Evolutionary conservation across 2,888 invertebrate genomes (phyloP).

Genomic region (Scrobipalpa atriplicella): DNA sequence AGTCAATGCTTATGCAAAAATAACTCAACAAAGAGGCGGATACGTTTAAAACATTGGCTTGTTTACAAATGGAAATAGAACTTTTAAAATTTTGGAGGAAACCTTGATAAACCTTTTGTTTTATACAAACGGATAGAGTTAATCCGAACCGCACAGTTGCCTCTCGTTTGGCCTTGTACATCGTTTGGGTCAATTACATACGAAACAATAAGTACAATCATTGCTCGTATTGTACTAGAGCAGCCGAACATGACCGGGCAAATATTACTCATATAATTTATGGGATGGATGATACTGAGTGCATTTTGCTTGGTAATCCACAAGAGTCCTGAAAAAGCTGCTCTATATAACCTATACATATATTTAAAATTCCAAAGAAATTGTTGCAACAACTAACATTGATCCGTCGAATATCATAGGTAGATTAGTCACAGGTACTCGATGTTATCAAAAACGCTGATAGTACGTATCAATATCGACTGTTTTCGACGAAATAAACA

Average conservation of each 20-base stretch:
- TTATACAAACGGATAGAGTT: slow-evolving; percentile 44
- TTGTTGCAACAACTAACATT: slow-evolving; percentile 9
- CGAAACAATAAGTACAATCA: slow-evolving; percentile 43
- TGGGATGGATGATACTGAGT: slow-evolving; percentile 6
- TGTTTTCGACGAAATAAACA: not conserved
- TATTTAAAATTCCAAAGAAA: not conserved
- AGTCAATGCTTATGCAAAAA: not conserved
- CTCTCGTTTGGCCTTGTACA: slow-evolving; percentile 62
- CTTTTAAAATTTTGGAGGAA: slow-evolving; percentile 42
- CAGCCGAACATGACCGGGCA: slow-evolving; percentile 24
- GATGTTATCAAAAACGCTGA: slow-evolving; percentile 5
- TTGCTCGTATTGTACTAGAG: slow-evolving; percentile 25
- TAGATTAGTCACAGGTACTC: not conserved
- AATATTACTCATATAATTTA: not conserved
- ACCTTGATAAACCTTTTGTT: slow-evolving; percentile 47
- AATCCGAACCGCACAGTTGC: slow-evolving; percentile 43
- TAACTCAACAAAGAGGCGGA: not conserved
- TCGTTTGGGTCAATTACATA: slow-evolving; percentile 47
- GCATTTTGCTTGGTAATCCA: not conserved
- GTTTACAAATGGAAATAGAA: not conserved
- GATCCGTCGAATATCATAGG: not conserved
- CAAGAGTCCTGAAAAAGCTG: too few relatives aligned
- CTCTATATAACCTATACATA: too few relatives aligned
- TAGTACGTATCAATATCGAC: not conserved
- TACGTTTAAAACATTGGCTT: not conserved